These are phyloP conservation scores for Hydrozoanthus gracilis DNA, from an alignment of 92 coral and sea anemone genomes.

Conservation along the genomic window DNA sequence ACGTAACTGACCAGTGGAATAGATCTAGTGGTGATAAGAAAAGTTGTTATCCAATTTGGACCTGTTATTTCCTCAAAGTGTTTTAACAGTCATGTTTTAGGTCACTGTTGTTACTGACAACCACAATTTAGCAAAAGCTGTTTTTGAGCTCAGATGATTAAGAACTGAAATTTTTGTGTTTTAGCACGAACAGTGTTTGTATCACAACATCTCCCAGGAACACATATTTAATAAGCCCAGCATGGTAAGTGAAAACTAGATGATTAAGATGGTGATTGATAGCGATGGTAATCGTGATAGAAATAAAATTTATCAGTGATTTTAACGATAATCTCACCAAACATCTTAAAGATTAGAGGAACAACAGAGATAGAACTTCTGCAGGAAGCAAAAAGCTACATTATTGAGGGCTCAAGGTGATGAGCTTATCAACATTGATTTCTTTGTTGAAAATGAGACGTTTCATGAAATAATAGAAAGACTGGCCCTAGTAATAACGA, in stretches of 20 bases:
- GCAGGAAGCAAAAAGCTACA: background rate
- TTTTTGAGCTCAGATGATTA: background rate
- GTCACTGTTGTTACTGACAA: no score
- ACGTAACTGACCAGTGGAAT: no score
- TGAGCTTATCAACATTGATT: background rate
- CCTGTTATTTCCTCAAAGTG: no score
- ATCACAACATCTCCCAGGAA: constrained; percentile 30
- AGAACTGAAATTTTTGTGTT: background rate
- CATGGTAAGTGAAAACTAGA: background rate
- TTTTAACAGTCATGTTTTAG: no score
- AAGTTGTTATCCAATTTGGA: no score
- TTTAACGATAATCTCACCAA: background rate
- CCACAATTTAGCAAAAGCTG: no score
- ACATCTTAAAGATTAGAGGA: background rate
- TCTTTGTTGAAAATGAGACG: no score
- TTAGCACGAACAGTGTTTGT: constrained; percentile 25
- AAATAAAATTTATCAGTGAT: background rate
- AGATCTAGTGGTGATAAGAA: no score
- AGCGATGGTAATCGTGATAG: background rate
- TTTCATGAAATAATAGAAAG: no score
- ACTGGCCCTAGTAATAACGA: no score
- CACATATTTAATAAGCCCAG: constrained; percentile 10
- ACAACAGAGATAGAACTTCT: no score
- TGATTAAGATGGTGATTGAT: background rate
- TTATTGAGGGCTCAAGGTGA: background rate